These are phyloP conservation scores for Andrena marginata DNA, from an alignment of 2,888 invertebrate genomes.

Conservation along the genomic window DNA sequence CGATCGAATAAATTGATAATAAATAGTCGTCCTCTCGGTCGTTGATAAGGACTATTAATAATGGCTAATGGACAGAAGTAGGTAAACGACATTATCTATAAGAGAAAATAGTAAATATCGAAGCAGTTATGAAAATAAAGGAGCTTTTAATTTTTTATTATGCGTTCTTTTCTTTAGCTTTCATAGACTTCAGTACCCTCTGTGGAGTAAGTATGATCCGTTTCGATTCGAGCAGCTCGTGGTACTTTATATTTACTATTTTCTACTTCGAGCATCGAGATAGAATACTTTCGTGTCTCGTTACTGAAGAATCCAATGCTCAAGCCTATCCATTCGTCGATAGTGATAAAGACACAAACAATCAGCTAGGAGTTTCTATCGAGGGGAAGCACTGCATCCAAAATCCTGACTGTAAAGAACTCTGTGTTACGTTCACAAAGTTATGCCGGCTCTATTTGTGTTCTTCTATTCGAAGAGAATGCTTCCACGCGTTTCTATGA, in stretches of 20 bases:
- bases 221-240: neutral
- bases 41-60: conserved; percentile 38
- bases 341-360: neutral
- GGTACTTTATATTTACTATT: conserved; percentile 45
- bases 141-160: conserved; percentile 18
- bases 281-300: conserved; percentile 12
- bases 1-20: conserved; percentile 57
- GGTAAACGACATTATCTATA: conserved; percentile 34
- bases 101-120: conserved; percentile 37
- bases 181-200: neutral
- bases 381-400: neutral
- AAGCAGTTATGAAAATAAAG: conserved; percentile 28
- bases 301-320: neutral
- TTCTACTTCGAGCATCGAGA: conserved; percentile 33
- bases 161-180: neutral
- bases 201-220: neutral
- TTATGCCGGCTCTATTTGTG: conserved; percentile 26
- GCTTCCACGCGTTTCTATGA: conserved; percentile 48
- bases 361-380: conserved; percentile 10
- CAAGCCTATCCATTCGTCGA: neutral
- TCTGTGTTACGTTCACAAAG: neutral
- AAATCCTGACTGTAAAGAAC: neutral
- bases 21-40: conserved; percentile 46
- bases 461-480: conserved; percentile 18
- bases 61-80: conserved; percentile 32